Evolutionary conservation across 2,797 vertebrate genomes (phyloP).

Genomic region (Momotus momota): DNA sequence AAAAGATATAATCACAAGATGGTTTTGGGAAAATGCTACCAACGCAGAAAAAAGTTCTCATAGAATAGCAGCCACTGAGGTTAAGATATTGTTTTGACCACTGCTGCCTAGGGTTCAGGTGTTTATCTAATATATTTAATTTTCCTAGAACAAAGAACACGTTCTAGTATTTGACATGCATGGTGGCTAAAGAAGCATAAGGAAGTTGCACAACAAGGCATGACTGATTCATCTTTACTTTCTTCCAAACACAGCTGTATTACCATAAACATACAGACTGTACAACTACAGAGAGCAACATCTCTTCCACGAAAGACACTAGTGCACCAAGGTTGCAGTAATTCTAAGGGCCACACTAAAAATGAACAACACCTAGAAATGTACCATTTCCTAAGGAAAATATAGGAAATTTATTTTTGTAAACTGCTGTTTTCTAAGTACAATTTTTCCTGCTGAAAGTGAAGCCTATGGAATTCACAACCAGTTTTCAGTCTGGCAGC

Average conservation of each 20-base stretch:
- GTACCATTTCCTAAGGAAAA: not conserved
- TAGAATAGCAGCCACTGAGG: not conserved
- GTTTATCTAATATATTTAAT: not conserved
- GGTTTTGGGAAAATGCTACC: not conserved
- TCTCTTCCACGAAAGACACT: not conserved
- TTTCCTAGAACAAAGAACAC: not conserved
- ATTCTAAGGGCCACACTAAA: not conserved
- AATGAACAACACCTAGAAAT: not conserved
- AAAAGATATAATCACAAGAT: not conserved
- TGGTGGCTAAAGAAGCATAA: not conserved
- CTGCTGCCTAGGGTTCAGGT: not conserved
- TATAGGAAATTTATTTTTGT: accelerated
- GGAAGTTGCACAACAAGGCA: not conserved
- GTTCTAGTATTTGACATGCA: not conserved
- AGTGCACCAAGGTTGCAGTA: accelerated
- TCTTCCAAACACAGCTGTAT: not conserved
- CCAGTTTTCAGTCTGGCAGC: not conserved
- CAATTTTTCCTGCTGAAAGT: not conserved
- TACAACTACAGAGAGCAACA: not conserved
- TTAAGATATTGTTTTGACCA: not conserved
- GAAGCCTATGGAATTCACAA: not conserved
- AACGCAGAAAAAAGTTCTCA: not conserved
- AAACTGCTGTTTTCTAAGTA: not conserved
- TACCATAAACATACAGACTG: not conserved
- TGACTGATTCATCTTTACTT: not conserved